Conservation (phyloP, 2,888 invertebrate genomes). For the Exephanes ischioxanthus region DNA sequence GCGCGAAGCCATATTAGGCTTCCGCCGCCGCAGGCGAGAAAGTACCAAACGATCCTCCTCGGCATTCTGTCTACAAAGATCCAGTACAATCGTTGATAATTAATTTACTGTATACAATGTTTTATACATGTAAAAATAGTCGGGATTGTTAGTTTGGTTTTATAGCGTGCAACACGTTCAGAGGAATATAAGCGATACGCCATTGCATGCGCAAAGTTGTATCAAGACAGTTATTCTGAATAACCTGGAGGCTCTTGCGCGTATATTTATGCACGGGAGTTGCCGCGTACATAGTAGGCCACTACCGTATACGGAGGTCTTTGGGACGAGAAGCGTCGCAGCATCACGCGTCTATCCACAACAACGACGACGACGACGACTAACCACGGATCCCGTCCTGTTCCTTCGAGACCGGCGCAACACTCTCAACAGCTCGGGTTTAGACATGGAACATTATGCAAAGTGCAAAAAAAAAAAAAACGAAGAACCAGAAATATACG, state of each 20-base stretch:
- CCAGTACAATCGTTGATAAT: too few relatives aligned
- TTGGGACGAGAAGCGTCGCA: conserved; percentile 64
- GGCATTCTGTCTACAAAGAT: neutral
- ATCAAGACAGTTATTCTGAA: conserved; percentile 21
- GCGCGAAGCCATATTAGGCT: conserved; percentile 64
- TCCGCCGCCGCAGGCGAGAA: conserved; percentile 80
- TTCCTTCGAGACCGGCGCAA: neutral
- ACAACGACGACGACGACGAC: conserved; percentile 5
- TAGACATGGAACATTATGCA: neutral
- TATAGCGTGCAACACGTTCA: too few relatives aligned
- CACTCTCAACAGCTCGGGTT: conserved; percentile 2
- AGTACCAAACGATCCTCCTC: conserved; percentile 67
- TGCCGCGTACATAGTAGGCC: conserved; percentile 73
- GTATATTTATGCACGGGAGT: conserved; percentile 48
- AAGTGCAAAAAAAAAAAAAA: neutral
- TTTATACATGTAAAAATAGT: too few relatives aligned
- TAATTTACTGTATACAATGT: neutral
- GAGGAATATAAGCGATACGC: neutral
- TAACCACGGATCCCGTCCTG: conserved; percentile 30
- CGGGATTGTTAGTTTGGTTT: too few relatives aligned
- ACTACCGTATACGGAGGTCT: conserved; percentile 78
- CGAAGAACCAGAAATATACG: conserved; percentile 1
- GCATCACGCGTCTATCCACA: conserved; percentile 7
- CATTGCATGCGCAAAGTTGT: conserved; percentile 16
- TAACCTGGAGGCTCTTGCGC: neutral